Percentiles rank a stretch among this genome's conserved stretches.
Conservation (phyloP, 2,113 vertebrate genomes). For the Grammomys surdaster region DNA sequence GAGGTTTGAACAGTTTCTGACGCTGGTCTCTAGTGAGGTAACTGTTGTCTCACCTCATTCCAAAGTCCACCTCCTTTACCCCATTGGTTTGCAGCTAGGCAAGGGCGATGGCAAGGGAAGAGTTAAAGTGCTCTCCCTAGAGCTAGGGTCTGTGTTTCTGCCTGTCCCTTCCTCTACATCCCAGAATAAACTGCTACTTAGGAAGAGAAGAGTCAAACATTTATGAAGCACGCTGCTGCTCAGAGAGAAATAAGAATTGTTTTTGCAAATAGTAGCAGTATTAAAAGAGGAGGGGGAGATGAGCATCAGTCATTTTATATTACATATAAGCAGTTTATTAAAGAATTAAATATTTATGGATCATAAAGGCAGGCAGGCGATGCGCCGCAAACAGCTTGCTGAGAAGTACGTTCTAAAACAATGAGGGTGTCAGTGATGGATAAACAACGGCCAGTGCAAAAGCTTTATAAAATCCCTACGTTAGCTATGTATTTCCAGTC, state of each 20-base stretch:
- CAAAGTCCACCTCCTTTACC: slow-evolving; percentile 66
- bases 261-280: slow-evolving; percentile 87
- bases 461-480: slow-evolving; percentile 85
- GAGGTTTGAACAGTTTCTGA: slow-evolving; percentile 65
- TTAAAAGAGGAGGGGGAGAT: slow-evolving; percentile 82
- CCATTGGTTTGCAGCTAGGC: slow-evolving; percentile 62
- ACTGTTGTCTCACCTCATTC: slow-evolving; percentile 46
- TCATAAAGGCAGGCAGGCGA: slow-evolving; percentile 88
- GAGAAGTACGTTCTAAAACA: slow-evolving; percentile 88
- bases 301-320: slow-evolving; percentile 88
- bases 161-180: slow-evolving; percentile 79
- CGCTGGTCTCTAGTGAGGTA: slow-evolving; percentile 24
- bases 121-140: slow-evolving; percentile 62
- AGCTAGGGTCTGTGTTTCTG: slow-evolving; percentile 69
- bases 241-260: slow-evolving; percentile 83
- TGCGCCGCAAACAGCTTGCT: slow-evolving; percentile 88
- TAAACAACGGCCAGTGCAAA: slow-evolving; percentile 84
- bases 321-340: slow-evolving; percentile 90
- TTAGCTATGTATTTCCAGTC: slow-evolving; percentile 82
- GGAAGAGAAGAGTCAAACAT: slow-evolving; percentile 85
- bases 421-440: slow-evolving; percentile 87
- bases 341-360: slow-evolving; percentile 91
- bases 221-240: slow-evolving; percentile 85
- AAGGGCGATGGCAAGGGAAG: slow-evolving; percentile 51
- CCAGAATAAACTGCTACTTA: slow-evolving; percentile 84